Percentiles rank a stretch among this genome's conserved stretches.
Evolutionary conservation across 2,113 vertebrate genomes (phyloP).

Genomic region (Stigmatopora argus): DNA sequence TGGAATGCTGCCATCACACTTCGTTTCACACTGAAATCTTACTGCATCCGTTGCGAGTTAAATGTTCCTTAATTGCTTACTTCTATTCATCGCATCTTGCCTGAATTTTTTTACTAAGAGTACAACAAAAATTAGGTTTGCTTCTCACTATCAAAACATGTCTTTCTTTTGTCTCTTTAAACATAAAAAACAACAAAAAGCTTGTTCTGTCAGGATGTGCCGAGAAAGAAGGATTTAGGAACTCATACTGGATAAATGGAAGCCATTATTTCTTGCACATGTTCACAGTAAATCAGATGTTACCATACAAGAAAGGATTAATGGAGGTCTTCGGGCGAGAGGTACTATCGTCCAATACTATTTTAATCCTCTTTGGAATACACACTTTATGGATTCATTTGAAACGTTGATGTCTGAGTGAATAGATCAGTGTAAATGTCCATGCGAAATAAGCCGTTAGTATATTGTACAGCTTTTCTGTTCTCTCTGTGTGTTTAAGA

Average conservation of each 20-base stretch:
- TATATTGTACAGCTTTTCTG: slow-evolving; percentile 3
- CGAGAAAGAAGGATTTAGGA: not conserved
- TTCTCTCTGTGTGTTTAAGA: slow-evolving; percentile 3
- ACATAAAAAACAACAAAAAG: not conserved
- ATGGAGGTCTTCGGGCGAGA: not conserved
- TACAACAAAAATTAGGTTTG: not conserved
- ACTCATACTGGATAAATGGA: not conserved
- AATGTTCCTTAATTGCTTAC: not conserved
- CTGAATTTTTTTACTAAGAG: slow-evolving; percentile 3
- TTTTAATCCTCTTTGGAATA: slow-evolving; percentile 7
- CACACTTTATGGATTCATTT: slow-evolving; percentile 15
- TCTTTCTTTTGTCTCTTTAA: not conserved
- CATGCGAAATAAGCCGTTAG: not conserved
- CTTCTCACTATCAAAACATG: not conserved
- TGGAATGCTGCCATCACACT: too few species aligned
- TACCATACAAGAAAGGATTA: not conserved
- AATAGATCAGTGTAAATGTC: slow-evolving; percentile 3
- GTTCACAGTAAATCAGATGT: slow-evolving; percentile 2
- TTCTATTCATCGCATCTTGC: slow-evolving; percentile 8
- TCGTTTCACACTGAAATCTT: too few species aligned
- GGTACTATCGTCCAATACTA: not conserved
- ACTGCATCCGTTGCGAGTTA: too few species aligned
- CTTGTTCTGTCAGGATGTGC: not conserved
- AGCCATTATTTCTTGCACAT: slow-evolving; percentile 1
- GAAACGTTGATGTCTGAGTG: slow-evolving; percentile 13